These are phyloP conservation scores for Uloborus diversus DNA, from an alignment of 1,140 invertebrate genomes.

Conservation along the genomic window DNA sequence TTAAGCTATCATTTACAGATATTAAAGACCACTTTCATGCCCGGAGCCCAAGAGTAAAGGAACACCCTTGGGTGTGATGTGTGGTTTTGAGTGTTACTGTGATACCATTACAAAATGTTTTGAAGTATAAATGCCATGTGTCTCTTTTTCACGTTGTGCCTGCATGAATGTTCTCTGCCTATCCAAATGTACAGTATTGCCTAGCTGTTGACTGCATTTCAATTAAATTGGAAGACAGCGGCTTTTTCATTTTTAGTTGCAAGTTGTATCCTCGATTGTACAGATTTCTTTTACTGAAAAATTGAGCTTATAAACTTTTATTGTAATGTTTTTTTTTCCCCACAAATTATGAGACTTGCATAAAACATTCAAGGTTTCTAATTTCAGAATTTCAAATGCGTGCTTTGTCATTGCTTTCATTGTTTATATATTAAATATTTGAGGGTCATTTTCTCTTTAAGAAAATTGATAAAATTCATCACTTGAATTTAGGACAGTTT, in stretches of 20 bases:
- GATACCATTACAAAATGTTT: conserved; percentile 34
- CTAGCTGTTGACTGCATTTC: conserved; percentile 1
- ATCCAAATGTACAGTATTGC: conserved; percentile 19
- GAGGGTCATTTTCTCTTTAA: too few relatives aligned
- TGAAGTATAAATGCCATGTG: conserved; percentile 28
- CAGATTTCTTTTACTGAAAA: neutral
- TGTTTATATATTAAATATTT: too few relatives aligned
- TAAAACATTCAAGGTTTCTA: too few relatives aligned
- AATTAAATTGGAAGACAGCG: conserved; percentile 7
- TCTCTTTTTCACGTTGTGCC: neutral
- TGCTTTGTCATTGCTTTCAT: too few relatives aligned
- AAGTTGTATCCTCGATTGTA: conserved; percentile 4
- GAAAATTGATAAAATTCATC: too few relatives aligned
- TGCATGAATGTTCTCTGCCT: conserved; percentile 22
- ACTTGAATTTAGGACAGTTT: too few relatives aligned
- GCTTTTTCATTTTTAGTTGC: conserved; percentile 2
- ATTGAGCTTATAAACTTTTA: neutral
- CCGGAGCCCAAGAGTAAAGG: neutral
- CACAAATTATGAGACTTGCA: too few relatives aligned
- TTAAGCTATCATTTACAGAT: conserved; percentile 30
- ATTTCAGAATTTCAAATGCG: too few relatives aligned
- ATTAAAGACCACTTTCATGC: conserved; percentile 14
- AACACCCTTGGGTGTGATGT: neutral
- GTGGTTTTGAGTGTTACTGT: conserved; percentile 34
- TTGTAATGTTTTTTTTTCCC: neutral